Evolutionary conservation across 1,140 invertebrate genomes (phyloP).

Genomic region (Drosophila pachea): DNA sequence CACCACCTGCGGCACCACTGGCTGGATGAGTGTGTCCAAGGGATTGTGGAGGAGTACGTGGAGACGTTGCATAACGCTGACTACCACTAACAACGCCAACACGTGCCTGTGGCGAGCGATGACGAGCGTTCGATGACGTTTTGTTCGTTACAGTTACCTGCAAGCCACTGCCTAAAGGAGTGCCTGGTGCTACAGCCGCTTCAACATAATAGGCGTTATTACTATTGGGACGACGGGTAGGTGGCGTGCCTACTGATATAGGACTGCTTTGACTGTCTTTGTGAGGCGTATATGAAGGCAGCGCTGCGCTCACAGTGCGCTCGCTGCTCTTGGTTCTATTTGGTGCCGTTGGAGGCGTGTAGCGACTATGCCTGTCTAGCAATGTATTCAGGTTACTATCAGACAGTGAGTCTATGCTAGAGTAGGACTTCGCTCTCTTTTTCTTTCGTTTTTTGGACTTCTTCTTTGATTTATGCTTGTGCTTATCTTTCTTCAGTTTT

Average conservation of each 20-base stretch:
- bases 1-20: slow-evolving; percentile 14
- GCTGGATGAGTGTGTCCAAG: slow-evolving; percentile 39
- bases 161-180: slow-evolving; percentile 48
- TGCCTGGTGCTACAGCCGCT: slow-evolving; percentile 21
- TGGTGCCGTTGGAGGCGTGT: slow-evolving; percentile 66
- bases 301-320: slow-evolving; percentile 78
- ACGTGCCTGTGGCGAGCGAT: slow-evolving; percentile 63
- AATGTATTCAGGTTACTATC: slow-evolving; percentile 80
- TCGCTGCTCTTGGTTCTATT: slow-evolving; percentile 75
- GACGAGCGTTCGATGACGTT: slow-evolving; percentile 49
- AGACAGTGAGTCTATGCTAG: slow-evolving; percentile 83
- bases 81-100: slow-evolving; percentile 35
- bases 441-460: slow-evolving; percentile 86
- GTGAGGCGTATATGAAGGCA: slow-evolving; percentile 69
- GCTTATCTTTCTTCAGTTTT: slow-evolving; percentile 82
- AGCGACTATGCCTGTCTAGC: slow-evolving; percentile 78
- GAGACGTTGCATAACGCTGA: slow-evolving; percentile 61
- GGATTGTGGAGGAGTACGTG: slow-evolving; percentile 71
- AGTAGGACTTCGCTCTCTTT: slow-evolving; percentile 82
- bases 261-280: slow-evolving; percentile 80
- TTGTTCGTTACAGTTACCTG: slow-evolving; percentile 74
- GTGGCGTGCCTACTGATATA: slow-evolving; percentile 82
- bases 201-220: slow-evolving; percentile 55
- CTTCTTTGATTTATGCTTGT: slow-evolving; percentile 82
- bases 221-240: slow-evolving; percentile 61